Base-by-base conservation (phyloP, 2,888 invertebrate genomes). In the Scelioninae gen. 1 region DNA sequence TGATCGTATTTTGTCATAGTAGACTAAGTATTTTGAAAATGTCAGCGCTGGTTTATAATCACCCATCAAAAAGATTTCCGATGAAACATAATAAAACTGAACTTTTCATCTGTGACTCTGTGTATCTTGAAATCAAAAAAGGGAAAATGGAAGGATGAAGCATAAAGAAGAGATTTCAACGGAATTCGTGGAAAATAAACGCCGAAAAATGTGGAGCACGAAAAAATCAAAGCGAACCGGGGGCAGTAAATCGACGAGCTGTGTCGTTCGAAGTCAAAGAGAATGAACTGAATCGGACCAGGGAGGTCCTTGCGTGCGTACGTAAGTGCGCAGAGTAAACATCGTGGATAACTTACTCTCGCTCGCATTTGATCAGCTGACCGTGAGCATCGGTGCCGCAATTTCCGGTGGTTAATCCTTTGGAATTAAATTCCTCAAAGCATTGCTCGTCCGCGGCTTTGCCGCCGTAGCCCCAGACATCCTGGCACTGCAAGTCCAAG, bases 351-450 rank as follows among this genome's bases (percentile, higher is more conserved):
- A 95, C 97, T 95, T 93, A 97, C 97, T 96, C 96, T 89, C 94
- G 93, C 78, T 96, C 95, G 92, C 98, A 98, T 93, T 98, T 98
- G 88, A 97, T 94, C 91, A 95, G 97, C 88, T 95, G 95, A 58
- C 96, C 96, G 80, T 93, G 94, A 84, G 92, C 91, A 89, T 97
- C 96, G 85, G 95, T 95, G 51, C 99, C 99, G 92, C 99, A 99
- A 92, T 99, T 98, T 0, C 99, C 99, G 87, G 97, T 98, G 86
- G 97, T 96, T 58, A 97, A 96, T 10, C 99, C 99, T 90, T 98
- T 97, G 0, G 97, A 96, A 93, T 99, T 99, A 93, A 98, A 98
- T 93, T 98, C 96, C 84, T 98, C 97, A 93, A 96, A 99, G 93
- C 99, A 99, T 88, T 97, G 95, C 84, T 94, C 94, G 90, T 98